Evolutionary conservation across 2,797 vertebrate genomes (phyloP).

Genomic region (Hirundo rustica): DNA sequence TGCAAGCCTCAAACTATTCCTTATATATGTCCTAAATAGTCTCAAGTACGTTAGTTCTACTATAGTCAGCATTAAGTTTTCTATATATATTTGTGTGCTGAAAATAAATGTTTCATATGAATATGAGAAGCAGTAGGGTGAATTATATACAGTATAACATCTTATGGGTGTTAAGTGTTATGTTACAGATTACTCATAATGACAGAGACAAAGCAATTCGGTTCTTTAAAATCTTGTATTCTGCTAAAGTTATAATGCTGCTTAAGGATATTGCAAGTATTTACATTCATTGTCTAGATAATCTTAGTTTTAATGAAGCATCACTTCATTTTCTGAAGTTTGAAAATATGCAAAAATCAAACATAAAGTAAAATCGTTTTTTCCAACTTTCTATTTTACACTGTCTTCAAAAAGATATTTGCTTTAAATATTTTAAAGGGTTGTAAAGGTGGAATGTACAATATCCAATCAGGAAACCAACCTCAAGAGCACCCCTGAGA

Average conservation of each 20-base stretch:
- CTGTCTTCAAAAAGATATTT: neutral
- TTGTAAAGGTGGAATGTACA: neutral
- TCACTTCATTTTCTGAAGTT: neutral
- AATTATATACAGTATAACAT: neutral
- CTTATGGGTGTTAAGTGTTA: neutral
- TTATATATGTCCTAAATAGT: neutral
- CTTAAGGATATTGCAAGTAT: neutral
- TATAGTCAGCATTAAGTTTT: neutral
- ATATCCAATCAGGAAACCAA: neutral
- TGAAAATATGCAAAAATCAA: constrained; percentile 25
- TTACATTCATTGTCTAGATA: neutral
- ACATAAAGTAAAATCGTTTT: neutral
- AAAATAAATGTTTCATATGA: neutral
- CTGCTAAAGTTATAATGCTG: neutral
- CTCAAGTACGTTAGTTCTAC: neutral
- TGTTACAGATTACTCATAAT: neutral
- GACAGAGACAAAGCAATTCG: neutral
- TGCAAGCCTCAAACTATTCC: neutral
- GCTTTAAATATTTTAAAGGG: neutral
- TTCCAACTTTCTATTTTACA: neutral
- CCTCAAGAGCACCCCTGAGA: neutral
- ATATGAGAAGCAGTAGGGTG: neutral
- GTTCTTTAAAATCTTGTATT: neutral
- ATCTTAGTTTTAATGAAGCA: constrained; percentile 24
- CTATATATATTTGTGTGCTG: neutral